Evolutionary conservation across 1,140 invertebrate genomes (phyloP), one percentile per base, ranked within the genome.

Genomic region (Condylostylus longicornis): DNA sequence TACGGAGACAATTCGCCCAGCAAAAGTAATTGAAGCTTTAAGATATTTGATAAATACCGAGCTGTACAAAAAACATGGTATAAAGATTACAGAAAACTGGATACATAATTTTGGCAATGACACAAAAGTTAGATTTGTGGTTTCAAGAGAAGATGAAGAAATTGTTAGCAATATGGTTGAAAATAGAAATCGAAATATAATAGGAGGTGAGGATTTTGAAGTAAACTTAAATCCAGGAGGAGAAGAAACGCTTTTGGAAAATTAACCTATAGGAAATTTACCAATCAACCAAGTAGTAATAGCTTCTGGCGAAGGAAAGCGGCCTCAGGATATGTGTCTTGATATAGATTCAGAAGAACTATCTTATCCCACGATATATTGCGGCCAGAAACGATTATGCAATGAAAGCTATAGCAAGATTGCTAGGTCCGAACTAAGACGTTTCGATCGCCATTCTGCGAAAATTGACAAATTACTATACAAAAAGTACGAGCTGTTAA

Each of bases 291-390:
- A 1, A 23, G 33, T 39, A 19, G 7, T 9, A 4, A 25, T 39
- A 6, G 37, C 37, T 12, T 31, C 37, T 15, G 37, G 30, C 4
- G 30, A 39, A 33, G 37, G 37, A 15, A 29, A 25, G n/a, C 3
- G 37, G 12, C 37, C 37, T 4, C 3, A 33, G n/a, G 37, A 33
- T 25, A 25, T 39, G 20, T 21, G 32, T 13, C 4, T 25, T 9
- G 37, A 39, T 15, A 13, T 23, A 17, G 30, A 39, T 15, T 39
- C 31, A 14, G 37, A 39, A 18, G 37, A 39, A 25, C 30, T 39
- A 4, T 33, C 37, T 3, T 39, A 15, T 18, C 19, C 31, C 4
- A 15, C 19, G 3, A 39, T 39, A 23, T 39, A 39, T n/a, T 32
- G 37, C 13, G 37, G 37, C 15, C n/a, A 20, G 4, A 37, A 37